Conservation (phyloP, 2,797 vertebrate species). For the Poeciliopsis gracilis region DNA sequence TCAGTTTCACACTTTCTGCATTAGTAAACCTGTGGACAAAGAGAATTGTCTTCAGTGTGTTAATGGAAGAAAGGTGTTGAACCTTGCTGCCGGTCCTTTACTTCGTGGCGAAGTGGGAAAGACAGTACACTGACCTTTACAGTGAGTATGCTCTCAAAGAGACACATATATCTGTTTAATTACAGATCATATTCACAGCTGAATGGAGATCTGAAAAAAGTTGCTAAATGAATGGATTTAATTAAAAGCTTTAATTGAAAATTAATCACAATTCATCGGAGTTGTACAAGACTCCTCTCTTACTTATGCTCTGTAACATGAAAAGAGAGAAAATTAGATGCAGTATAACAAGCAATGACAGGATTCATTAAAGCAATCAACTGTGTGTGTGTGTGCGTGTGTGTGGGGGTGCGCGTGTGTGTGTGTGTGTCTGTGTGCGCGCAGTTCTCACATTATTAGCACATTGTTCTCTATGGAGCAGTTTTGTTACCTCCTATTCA, state of each 20-base stretch:
- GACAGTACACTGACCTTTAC: conserved; percentile 25
- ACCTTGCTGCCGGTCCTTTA: too few relatives aligned
- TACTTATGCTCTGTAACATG: conserved; percentile 35
- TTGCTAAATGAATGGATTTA: conserved; percentile 43
- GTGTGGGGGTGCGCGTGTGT: too few relatives aligned
- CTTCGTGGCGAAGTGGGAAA: too few relatives aligned
- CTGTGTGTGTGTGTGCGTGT: conserved; percentile 19
- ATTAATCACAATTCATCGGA: conserved; percentile 60
- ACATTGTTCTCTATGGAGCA: conserved; percentile 34
- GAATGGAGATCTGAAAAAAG: conserved; percentile 2
- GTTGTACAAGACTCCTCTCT: conserved; percentile 34
- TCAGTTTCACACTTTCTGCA: too few relatives aligned
- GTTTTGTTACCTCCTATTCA: conserved; percentile 17
- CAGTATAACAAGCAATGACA: conserved; percentile 59
- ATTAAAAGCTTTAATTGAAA: conserved; percentile 70
- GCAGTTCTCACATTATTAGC: background rate
- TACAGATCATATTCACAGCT: conserved; percentile 17
- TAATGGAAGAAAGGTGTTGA: too few relatives aligned
- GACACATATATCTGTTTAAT: conserved; percentile 20
- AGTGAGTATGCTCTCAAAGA: background rate
- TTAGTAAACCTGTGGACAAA: too few relatives aligned
- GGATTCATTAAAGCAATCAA: conserved; percentile 61
- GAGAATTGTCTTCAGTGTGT: too few relatives aligned
- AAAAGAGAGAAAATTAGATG: conserved; percentile 60
- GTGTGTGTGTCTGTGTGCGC: background rate